Evolutionary conservation across 2,113 vertebrate species (phyloP), one percentile per base, ranked within the genome.

Genomic region (Apodemus speciosus): DNA sequence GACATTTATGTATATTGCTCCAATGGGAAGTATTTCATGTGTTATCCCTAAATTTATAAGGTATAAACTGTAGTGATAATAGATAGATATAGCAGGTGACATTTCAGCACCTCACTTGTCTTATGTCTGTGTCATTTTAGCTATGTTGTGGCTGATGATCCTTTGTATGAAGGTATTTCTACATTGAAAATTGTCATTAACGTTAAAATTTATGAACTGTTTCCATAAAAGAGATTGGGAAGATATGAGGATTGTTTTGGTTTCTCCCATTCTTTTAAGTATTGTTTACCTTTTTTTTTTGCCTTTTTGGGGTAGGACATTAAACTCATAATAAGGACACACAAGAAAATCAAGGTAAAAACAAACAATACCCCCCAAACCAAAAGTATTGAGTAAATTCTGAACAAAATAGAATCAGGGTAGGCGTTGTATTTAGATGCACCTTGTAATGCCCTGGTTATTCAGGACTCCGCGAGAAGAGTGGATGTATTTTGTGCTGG

Each of bases 21-120:
- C 25, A 80, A 85, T 43, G 30, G 23, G 9, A 69, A 40, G 32
- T 62, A 93, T 87, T 94, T 96, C 68, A 92, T 80, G 35, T 87
- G 60, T 30, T 14, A 76, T 46, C 90, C 8, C 2, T 43, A 80
- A 60, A 85, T 64, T 60, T 23, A 85, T 81, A 38, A 72, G 72
- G 16, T 14, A 40, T 76, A 79, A 88, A 46, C 16, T 10, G 62
- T 38, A 43, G 73, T 18, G 16, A 62, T 73, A 9, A 16, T 81
- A 14, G 76, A 81, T 35, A 75, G 35, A 10, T 25, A 73, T 25
- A 73, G 4, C 4, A 27, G 4, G n/a, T 40, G n/a, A 21, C 60
- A 51, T 89, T 87, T 75, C 85, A 72, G n/a, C 40, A 38, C 49
- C 86, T 69, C 14, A 8, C 76, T 88, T 80, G 25, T 77, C 46